Conservation (phyloP, 2,888 invertebrate genomes). For the Cyclophora albipunctata region DNA sequence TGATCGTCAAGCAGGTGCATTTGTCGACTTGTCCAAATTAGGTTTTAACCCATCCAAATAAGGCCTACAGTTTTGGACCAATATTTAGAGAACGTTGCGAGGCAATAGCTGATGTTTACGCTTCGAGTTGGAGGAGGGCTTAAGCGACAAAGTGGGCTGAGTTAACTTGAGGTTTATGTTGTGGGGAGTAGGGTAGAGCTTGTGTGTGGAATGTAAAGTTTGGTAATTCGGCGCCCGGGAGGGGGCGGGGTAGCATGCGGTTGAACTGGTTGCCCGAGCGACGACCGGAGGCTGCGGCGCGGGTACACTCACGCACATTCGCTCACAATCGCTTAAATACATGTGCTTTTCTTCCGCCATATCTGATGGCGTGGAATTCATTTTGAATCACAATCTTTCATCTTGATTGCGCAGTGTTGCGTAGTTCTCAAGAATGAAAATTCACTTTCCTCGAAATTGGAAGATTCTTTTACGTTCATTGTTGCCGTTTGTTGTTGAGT, state of each 20-base stretch:
- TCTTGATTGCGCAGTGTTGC: constrained; percentile 9
- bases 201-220: constrained; percentile 36
- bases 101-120: constrained; percentile 52
- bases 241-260: constrained; percentile 52
- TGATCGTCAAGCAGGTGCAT: constrained; percentile 51
- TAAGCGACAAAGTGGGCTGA: constrained; percentile 16
- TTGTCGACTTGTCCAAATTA: constrained; percentile 24
- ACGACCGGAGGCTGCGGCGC: constrained; percentile 69
- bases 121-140: constrained; percentile 22
- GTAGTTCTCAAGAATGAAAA: constrained; percentile 10
- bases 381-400: constrained; percentile 26
- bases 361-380: constrained; percentile 29
- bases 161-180: constrained; percentile 20
- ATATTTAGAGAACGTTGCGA: constrained; percentile 63
- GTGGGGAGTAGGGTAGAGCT: constrained; percentile 28
- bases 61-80: constrained; percentile 42
- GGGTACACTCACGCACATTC: constrained; percentile 44
- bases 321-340: constrained; percentile 43
- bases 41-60: constrained; percentile 38
- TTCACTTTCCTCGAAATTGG: constrained; percentile 2
- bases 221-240: constrained; percentile 43
- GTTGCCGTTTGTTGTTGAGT: too few species aligned
- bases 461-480: too few species aligned
- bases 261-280: constrained; percentile 71
- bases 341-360: constrained; percentile 34